Percentiles rank a stretch among this genome's conserved stretches.
phyloP scores from a whole-genome alignment of 2,113 vertebrate genomes.

The Piprites chloris region DNA sequence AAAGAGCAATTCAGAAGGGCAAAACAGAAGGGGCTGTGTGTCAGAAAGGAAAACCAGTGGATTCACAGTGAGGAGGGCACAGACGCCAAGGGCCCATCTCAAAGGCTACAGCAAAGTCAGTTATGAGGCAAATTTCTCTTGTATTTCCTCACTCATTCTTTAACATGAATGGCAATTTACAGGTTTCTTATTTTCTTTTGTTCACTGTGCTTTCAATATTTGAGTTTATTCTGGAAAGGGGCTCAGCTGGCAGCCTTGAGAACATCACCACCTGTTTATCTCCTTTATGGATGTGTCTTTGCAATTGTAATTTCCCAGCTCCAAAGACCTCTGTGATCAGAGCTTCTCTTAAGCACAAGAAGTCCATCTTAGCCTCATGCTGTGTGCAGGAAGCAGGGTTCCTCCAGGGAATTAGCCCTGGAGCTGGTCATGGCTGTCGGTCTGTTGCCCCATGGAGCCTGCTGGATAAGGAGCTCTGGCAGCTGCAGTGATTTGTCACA shows the following conservation, averaged over 20 bases:
- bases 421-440: neutral
- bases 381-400: neutral
- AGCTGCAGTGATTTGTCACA: neutral
- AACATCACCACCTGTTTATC: neutral
- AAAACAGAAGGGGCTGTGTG: neutral
- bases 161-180: neutral
- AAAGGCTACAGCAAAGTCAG: neutral
- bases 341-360: neutral
- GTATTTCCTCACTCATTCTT: neutral
- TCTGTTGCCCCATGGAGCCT: accelerated
- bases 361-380: neutral
- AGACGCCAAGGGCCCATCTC: neutral
- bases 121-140: neutral
- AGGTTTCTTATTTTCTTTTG: neutral
- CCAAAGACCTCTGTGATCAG: neutral
- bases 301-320: neutral
- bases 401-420: neutral
- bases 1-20: neutral
- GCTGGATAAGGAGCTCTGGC: neutral
- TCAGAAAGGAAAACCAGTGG: neutral
- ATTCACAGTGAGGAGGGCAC: accelerated
- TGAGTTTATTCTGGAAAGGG: neutral
- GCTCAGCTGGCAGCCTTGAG: neutral
- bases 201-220: neutral
- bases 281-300: neutral